Conservation (phyloP, 2,113 vertebrate species). For the Apus apus region DNA sequence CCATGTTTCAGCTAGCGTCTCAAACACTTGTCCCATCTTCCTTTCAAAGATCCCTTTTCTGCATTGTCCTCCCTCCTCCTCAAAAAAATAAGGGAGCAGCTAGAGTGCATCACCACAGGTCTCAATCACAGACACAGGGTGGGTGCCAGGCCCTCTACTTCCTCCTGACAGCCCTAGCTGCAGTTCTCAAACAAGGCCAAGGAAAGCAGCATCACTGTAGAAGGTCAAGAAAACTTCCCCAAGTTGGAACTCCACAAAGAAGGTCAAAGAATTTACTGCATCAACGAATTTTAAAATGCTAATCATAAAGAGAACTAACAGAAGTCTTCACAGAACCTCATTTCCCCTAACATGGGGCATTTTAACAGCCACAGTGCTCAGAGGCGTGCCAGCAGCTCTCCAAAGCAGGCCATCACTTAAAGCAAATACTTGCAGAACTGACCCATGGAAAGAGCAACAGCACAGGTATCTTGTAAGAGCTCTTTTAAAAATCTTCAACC, state of each 20-base stretch:
- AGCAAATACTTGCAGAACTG: background rate
- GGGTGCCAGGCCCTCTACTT: background rate
- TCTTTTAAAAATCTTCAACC: background rate
- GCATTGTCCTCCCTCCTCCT: background rate
- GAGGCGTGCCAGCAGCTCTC: background rate
- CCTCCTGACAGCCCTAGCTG: fast-evolving
- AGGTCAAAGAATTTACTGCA: background rate
- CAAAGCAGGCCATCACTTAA: background rate
- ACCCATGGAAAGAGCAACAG: background rate
- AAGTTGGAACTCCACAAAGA: background rate
- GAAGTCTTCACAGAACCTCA: background rate
- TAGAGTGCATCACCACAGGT: background rate
- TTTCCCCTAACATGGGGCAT: background rate
- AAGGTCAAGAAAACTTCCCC: background rate
- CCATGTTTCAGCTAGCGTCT: fast-evolving
- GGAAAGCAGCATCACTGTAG: background rate
- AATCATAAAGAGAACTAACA: background rate
- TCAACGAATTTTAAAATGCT: background rate
- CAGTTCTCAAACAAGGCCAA: background rate
- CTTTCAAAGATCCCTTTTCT: background rate
- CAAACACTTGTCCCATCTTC: background rate
- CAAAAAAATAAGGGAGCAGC: background rate
- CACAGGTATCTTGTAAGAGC: background rate
- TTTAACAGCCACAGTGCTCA: background rate
- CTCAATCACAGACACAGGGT: fast-evolving